phyloP scores from a whole-genome alignment of 2,113 vertebrate species.

The Lamprotornis superbus region DNA sequence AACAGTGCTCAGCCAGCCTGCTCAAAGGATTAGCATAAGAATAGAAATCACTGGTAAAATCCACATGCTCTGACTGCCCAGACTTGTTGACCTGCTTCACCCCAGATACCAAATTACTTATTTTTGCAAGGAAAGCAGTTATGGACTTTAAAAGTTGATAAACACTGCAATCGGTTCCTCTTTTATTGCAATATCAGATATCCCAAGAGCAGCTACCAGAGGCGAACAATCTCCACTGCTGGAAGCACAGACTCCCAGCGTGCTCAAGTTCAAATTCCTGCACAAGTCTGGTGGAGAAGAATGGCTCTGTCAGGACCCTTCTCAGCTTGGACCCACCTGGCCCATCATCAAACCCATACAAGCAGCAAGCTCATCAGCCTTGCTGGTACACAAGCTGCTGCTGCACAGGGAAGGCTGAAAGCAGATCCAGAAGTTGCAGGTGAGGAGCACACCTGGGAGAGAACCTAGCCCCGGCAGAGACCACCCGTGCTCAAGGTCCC shows the following conservation, averaged over 20 bases:
- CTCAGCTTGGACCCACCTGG: accelerated
- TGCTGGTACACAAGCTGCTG: neutral
- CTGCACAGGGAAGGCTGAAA: too few species aligned
- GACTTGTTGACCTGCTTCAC: neutral
- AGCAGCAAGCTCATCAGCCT: neutral
- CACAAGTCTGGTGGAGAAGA: neutral
- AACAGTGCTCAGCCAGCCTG: neutral
- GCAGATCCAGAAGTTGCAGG: accelerated
- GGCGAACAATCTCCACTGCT: accelerated
- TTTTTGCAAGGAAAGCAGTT: neutral
- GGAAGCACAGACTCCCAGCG: neutral
- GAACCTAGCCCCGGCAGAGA: neutral
- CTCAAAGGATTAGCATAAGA: constrained; percentile 44
- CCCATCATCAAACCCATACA: neutral
- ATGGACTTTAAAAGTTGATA: neutral
- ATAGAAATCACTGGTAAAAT: constrained; percentile 19
- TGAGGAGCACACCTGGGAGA: neutral
- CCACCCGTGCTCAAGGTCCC: neutral
- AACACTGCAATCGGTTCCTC: neutral
- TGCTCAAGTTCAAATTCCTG: neutral
- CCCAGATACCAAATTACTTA: neutral
- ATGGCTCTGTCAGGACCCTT: neutral
- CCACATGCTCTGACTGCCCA: neutral
- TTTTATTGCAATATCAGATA: neutral
- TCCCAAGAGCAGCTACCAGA: neutral